Evolutionary conservation across 2,888 invertebrate genomes (phyloP).

Genomic region (Andrena dorsata): DNA sequence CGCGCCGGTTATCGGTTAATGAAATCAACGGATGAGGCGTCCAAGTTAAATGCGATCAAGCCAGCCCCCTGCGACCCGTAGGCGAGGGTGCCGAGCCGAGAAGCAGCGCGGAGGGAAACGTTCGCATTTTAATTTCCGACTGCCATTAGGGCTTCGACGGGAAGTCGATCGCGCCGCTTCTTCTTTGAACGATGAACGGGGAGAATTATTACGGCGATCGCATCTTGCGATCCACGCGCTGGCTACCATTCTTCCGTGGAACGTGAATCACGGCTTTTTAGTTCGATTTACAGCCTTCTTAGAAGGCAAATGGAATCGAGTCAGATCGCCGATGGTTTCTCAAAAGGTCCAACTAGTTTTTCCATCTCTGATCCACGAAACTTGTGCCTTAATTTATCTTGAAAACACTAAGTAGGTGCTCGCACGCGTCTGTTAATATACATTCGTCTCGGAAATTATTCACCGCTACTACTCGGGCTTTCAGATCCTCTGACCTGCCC

Average conservation of each 20-base stretch:
- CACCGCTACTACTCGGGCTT: neutral
- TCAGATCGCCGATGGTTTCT: too few relatives aligned
- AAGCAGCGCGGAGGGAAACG: conserved; percentile 59
- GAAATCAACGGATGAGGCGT: conserved; percentile 83
- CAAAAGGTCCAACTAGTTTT: too few relatives aligned
- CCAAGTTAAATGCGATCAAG: conserved; percentile 81
- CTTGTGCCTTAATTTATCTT: too few relatives aligned
- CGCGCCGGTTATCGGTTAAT: conserved; percentile 82
- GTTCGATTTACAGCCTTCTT: neutral
- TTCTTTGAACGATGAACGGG: conserved; percentile 45
- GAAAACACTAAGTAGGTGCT: neutral
- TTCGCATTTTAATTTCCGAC: conserved; percentile 80
- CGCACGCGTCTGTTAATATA: too few relatives aligned
- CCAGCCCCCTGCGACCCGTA: conserved; percentile 59
- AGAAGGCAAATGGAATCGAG: neutral
- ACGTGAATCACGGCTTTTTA: neutral
- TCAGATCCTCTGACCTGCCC: neutral
- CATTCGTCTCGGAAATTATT: neutral
- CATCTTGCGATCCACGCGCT: conserved; percentile 5
- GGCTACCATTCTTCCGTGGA: neutral
- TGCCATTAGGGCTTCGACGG: conserved; percentile 73
- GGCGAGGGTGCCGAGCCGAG: conserved; percentile 39
- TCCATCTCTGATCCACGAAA: too few relatives aligned
- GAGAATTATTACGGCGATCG: conserved; percentile 36
- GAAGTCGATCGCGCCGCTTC: conserved; percentile 49